A percentile compares a stretch with the other conserved stretches of the same genome.
Evolutionary conservation across 2,113 vertebrate genomes (phyloP).

Genomic region (Colistium nudipinnis): DNA sequence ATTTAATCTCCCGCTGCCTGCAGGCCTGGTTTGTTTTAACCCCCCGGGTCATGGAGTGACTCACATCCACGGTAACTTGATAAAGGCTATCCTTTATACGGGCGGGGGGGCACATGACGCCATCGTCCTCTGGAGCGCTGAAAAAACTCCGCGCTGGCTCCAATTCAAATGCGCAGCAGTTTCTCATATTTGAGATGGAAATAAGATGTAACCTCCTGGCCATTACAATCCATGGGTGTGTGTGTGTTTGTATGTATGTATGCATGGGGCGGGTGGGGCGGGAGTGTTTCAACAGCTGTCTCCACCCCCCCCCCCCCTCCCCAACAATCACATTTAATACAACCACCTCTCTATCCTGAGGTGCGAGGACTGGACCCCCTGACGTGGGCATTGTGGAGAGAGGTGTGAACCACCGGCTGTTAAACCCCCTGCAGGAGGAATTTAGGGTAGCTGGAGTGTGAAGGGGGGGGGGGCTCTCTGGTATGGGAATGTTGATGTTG

Average conservation of each 20-base stretch:
- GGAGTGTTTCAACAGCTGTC: constrained; percentile 71
- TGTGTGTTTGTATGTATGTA: constrained; percentile 30
- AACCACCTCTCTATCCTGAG: constrained; percentile 70
- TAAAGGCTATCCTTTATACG: constrained; percentile 38
- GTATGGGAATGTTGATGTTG: too few relatives aligned
- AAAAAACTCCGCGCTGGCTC: neutral
- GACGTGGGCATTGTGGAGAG: constrained; percentile 66
- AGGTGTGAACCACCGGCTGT: constrained; percentile 76
- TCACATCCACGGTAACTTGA: constrained; percentile 54
- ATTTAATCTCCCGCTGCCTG: constrained; percentile 56
- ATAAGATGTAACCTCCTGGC: constrained; percentile 21
- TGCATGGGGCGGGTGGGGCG: constrained; percentile 26
- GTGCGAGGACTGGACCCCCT: constrained; percentile 72
- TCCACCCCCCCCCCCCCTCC: constrained; percentile 12
- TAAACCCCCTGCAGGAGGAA: constrained; percentile 57
- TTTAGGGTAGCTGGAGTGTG: constrained; percentile 49
- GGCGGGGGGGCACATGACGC: constrained; percentile 16
- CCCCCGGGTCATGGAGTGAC: constrained; percentile 49
- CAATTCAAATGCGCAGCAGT: constrained; percentile 19
- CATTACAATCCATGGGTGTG: constrained; percentile 24
- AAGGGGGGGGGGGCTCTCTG: constrained; percentile 25
- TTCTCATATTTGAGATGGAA: constrained; percentile 36
- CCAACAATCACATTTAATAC: constrained; percentile 49
- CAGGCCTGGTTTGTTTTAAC: constrained; percentile 65
- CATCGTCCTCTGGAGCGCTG: neutral